Evolutionary conservation across 2,113 vertebrate genomes (phyloP), one percentile per base, ranked within the genome.

Genomic region (Aspidoscelis tigris): DNA sequence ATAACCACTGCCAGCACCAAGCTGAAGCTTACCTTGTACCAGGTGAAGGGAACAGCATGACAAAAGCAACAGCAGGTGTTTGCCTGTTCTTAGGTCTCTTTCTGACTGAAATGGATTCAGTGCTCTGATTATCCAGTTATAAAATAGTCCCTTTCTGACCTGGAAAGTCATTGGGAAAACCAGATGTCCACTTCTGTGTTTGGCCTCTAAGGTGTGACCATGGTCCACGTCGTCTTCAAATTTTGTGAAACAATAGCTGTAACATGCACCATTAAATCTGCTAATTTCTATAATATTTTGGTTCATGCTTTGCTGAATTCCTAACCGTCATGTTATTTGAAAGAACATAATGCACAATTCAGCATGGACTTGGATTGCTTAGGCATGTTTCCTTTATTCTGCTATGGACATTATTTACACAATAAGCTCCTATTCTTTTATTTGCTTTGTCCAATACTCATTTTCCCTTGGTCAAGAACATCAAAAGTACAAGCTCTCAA

Each of bases 401-500:
- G 33, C 68, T 78, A 3, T 24, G 26, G 12, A 5, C 0, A 41
- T 53, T 21, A 47, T 72, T 44, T 81, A 72, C 68, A 47, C 8
- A 65, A 87, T n/a, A 61, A 91, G 50, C 65, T 58, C 39, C 18
- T 10, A 78, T 85, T 72, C 80, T 53, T 39, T 66, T 78, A 4
- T 44, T 70, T 89, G 55, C 81, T 50, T 66, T 88, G 50, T 58
- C 74, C 82, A 64, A 0, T 10, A 86, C 47, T 84, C 8, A 6
- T 64, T 78, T 74, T 33, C 0, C 41, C 16, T 21, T 18, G 7
- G 50, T 75, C 82, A 84, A 89, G 81, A 86, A 79, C 44, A 78
- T 26, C 22, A 84, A 80, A 88, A 90, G 65, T 79, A 87, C 65
- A 90, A 89, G 78, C 81, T 88, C 92, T 89, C 53, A 84, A 84